Evolutionary conservation across 2,797 vertebrate genomes (phyloP).

Genomic region (Sphenodon punctatus): DNA sequence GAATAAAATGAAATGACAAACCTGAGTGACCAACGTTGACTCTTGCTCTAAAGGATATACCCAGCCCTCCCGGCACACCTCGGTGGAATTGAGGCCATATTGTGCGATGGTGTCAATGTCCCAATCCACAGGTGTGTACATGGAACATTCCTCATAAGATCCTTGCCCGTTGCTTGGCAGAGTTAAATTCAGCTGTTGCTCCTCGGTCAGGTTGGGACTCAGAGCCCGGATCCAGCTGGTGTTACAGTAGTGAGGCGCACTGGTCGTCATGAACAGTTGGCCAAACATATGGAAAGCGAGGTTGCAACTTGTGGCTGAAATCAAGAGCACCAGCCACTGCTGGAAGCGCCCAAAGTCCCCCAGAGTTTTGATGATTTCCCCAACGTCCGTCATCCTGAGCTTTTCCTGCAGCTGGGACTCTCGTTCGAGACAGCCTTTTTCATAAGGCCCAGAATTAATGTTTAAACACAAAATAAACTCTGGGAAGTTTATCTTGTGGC

Average conservation of each 20-base stretch:
- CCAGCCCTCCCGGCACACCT: slow-evolving; percentile 78
- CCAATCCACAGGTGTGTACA: slow-evolving; percentile 80
- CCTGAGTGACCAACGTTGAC: slow-evolving; percentile 79
- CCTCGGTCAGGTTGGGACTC: slow-evolving; percentile 77
- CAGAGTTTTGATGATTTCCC: slow-evolving; percentile 76
- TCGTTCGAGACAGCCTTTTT: no score
- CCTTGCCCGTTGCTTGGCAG: slow-evolving; percentile 75
- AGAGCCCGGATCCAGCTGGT: slow-evolving; percentile 82
- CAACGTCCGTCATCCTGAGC: slow-evolving; percentile 75
- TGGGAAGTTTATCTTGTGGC: neutral
- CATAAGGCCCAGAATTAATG: slow-evolving; percentile 46
- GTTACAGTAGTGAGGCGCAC: slow-evolving; percentile 80
- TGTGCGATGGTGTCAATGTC: slow-evolving; percentile 76
- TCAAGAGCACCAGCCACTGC: slow-evolving; percentile 73
- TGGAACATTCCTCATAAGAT: slow-evolving; percentile 79
- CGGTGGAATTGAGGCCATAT: slow-evolving; percentile 79
- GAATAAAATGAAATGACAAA: slow-evolving; percentile 51
- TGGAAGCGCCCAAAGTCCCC: slow-evolving; percentile 88
- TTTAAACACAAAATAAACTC: slow-evolving; percentile 62
- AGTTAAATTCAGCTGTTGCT: slow-evolving; percentile 80
- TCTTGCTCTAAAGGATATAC: slow-evolving; percentile 69
- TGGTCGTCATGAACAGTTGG: slow-evolving; percentile 82
- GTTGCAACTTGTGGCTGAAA: slow-evolving; percentile 74
- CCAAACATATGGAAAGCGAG: slow-evolving; percentile 80
- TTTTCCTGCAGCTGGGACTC: neutral